Evolutionary conservation across 2,113 vertebrate genomes (phyloP), one percentile per base, ranked within the genome.

Genomic region (Lampris megalopsis): DNA sequence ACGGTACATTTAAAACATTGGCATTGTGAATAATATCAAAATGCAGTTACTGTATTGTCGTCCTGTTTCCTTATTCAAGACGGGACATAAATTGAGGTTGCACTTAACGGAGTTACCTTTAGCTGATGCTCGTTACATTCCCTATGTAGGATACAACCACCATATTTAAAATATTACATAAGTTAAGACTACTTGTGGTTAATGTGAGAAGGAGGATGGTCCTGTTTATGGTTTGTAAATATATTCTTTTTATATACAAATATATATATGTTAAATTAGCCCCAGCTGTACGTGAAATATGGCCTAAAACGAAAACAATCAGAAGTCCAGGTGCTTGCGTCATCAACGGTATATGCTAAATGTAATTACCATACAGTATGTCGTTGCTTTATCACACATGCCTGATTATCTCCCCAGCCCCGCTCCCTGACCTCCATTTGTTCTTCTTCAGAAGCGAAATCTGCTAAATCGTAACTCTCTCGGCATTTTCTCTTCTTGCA

Each of bases 221-320:
- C 91, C 89, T 91, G 85, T 92, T 91, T 87, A 90, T 91, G 82
- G 78, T 89, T 91, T 93, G 91, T 93, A 92, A 93, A 93, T 93
- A 93, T 91, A 68, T 89, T 63, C 3, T 83, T 88, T 89, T 85
- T 82, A 24, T 24, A 24, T 24, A 24, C 24, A 24, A 24, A 24
- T 24, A 24, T 24, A 24, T 87, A 68, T 72, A 86, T 90, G 84
- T 87, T 86, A 81, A 89, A 82, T 77, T 88, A 84, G 81, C 83
- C 88, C 82, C 78, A 42, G 88, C 78, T 87, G 85, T 88, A 86
- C 78, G 66, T 83, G 80, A 74, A 81, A 82, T 53, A 91, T 67
- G 82, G 79, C 87, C 91, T 78, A 88, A 88, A 91, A 81, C 68
- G 81, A 82, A 73, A 90, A 91, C 90, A 92, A 91, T 92, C 92